phyloP scores from a whole-genome alignment of 2,888 invertebrate genomes.

The Metellina segmentata region DNA sequence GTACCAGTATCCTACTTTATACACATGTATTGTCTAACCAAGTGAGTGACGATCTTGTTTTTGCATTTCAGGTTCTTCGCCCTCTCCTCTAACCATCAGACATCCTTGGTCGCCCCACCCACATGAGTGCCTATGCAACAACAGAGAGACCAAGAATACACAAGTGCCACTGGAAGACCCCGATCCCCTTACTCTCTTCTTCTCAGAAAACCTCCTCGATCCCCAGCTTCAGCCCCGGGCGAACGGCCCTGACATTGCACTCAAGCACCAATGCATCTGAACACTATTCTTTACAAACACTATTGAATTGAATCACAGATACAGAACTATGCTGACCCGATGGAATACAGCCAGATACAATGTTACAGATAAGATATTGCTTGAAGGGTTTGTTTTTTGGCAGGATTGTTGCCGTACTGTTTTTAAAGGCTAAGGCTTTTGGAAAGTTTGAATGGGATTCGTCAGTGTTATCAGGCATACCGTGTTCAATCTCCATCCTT shows the following conservation, averaged over 20 bases:
- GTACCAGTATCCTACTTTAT: too few relatives aligned
- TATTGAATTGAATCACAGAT: neutral
- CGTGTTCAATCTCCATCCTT: neutral
- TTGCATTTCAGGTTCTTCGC: conserved; percentile 33
- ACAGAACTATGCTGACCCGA: neutral
- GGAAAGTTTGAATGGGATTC: too few relatives aligned
- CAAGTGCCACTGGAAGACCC: conserved; percentile 69
- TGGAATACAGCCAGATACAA: neutral
- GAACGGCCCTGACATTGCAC: too few relatives aligned
- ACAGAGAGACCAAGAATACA: conserved; percentile 57
- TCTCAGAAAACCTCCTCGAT: too few relatives aligned
- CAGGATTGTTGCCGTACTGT: too few relatives aligned
- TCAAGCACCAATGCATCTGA: neutral
- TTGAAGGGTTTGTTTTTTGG: too few relatives aligned
- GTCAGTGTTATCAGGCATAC: neutral
- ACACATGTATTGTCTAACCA: neutral
- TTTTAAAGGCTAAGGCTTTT: too few relatives aligned
- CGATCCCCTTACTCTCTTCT: conserved; percentile 9
- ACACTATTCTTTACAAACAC: neutral
- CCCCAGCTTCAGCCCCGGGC: too few relatives aligned
- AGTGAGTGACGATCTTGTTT: neutral
- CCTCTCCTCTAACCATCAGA: conserved; percentile 12
- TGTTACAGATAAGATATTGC: too few relatives aligned
- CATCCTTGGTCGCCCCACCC: conserved; percentile 69
- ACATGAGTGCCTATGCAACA: conserved; percentile 73